A percentile compares a stretch with the other conserved stretches of the same genome.
Evolutionary conservation across 2,888 invertebrate species (phyloP).

Genomic region (Lasiommata megera): DNA sequence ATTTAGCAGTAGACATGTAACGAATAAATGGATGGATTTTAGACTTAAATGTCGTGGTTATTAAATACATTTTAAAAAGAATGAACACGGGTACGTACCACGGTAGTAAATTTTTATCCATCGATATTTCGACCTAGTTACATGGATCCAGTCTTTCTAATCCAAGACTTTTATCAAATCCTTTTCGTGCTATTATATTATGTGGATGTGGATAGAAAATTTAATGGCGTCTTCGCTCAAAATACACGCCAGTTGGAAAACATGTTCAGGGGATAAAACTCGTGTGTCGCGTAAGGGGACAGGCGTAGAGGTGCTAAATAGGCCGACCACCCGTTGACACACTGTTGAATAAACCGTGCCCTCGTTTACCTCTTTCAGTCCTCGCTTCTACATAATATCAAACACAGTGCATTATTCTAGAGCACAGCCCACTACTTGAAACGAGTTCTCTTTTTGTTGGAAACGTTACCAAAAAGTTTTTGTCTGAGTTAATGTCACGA

Average conservation of each 20-base stretch:
- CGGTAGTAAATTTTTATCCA: too few relatives aligned
- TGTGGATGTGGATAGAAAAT: background rate
- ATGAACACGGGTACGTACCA: too few relatives aligned
- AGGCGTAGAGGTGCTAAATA: conserved; percentile 59
- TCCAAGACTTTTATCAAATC: too few relatives aligned
- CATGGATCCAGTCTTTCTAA: too few relatives aligned
- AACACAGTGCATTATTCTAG: conserved; percentile 26
- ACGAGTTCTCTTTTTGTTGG: conserved; percentile 1
- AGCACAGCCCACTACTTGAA: conserved; percentile 24
- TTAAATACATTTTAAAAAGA: too few relatives aligned
- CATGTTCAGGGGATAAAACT: background rate
- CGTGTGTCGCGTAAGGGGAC: conserved; percentile 40
- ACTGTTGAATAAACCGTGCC: conserved; percentile 65
- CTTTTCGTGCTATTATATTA: background rate
- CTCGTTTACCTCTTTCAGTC: conserved; percentile 64
- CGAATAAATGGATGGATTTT: too few relatives aligned
- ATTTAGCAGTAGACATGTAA: too few relatives aligned
- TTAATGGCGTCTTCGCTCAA: background rate
- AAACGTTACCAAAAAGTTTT: background rate
- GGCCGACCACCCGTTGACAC: conserved; percentile 62
- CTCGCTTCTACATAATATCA: conserved; percentile 46
- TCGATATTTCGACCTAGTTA: too few relatives aligned
- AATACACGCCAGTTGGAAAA: background rate
- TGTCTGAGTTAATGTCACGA: background rate
- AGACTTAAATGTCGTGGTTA: too few relatives aligned